Conservation (phyloP, 2,888 invertebrate species). For the Cotesia congregata region DNA sequence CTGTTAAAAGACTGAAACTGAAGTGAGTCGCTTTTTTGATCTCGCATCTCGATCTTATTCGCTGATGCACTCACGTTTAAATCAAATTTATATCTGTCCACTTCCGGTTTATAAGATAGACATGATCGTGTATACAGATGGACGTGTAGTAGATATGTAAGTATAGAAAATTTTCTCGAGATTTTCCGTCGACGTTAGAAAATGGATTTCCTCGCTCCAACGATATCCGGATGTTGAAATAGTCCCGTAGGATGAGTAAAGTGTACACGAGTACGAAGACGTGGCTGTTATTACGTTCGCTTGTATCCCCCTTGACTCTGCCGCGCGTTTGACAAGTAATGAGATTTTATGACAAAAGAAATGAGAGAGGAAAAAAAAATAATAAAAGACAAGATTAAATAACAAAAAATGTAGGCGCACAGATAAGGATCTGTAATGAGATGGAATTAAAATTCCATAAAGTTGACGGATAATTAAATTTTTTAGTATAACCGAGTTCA, state of each 20-base stretch:
- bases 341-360: conserved; percentile 24
- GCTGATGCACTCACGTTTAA: conserved; percentile 14
- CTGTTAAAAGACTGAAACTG: not conserved
- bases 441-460: conserved; percentile 10
- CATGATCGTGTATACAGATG: conserved; percentile 6
- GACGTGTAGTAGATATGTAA: conserved; percentile 1
- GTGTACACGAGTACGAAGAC: conserved; percentile 9
- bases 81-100: conserved; percentile 38
- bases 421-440: not conserved
- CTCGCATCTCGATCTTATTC: not conserved
- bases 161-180: conserved; percentile 31
- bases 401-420: not conserved
- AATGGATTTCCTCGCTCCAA: conserved; percentile 38
- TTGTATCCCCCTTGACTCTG: conserved; percentile 17
- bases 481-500: not conserved
- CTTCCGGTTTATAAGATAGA: conserved; percentile 34
- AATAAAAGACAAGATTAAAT: conserved; percentile 19
- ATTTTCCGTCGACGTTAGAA: conserved; percentile 36
- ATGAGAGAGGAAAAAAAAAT: conserved; percentile 7
- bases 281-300: conserved; percentile 26
- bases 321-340: conserved; percentile 34
- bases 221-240: conserved; percentile 37
- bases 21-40: not conserved
- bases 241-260: conserved; percentile 20
- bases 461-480: not conserved